A percentile compares a stretch with the other conserved stretches of the same genome.
Conservation (phyloP, 1,140 invertebrate species). For the Apis florea region DNA sequence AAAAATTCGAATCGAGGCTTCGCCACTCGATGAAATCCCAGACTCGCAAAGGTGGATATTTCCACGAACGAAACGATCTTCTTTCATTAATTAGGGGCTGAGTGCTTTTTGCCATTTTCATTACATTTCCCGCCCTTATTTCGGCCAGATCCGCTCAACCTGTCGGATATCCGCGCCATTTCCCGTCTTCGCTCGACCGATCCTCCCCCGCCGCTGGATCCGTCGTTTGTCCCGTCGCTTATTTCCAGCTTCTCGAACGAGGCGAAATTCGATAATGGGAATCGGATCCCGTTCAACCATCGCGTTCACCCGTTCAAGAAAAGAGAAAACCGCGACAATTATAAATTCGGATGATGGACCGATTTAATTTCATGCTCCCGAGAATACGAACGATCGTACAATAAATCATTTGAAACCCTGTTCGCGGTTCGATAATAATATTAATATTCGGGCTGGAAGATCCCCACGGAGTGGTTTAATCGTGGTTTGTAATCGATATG, state of each 20-base stretch:
- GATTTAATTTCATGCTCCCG: slow-evolving; percentile 6
- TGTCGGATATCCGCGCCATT: slow-evolving; percentile 54
- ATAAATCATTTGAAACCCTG: slow-evolving; percentile 3
- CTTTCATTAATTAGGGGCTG: slow-evolving; percentile 56
- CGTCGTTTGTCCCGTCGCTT: neutral
- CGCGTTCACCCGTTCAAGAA: neutral
- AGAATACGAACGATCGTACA: neutral
- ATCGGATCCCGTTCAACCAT: neutral
- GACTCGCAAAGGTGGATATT: slow-evolving; percentile 38
- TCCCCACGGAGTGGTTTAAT: too few species aligned
- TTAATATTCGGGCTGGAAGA: neutral
- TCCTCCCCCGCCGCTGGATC: neutral
- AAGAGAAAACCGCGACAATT: neutral
- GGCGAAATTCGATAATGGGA: too few species aligned
- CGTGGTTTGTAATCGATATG: too few species aligned
- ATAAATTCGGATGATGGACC: slow-evolving; percentile 7
- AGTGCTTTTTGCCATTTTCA: slow-evolving; percentile 66
- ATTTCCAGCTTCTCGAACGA: neutral
- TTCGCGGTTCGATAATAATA: neutral
- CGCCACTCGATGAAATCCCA: slow-evolving; percentile 51
- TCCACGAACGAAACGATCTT: slow-evolving; percentile 60
- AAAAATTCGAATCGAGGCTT: slow-evolving; percentile 42
- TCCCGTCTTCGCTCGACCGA: slow-evolving; percentile 18
- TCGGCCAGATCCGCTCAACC: slow-evolving; percentile 46
- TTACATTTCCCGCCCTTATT: slow-evolving; percentile 47